Base-by-base conservation (phyloP, 2,113 vertebrate species). In the Phylloscopus trochiloides region DNA sequence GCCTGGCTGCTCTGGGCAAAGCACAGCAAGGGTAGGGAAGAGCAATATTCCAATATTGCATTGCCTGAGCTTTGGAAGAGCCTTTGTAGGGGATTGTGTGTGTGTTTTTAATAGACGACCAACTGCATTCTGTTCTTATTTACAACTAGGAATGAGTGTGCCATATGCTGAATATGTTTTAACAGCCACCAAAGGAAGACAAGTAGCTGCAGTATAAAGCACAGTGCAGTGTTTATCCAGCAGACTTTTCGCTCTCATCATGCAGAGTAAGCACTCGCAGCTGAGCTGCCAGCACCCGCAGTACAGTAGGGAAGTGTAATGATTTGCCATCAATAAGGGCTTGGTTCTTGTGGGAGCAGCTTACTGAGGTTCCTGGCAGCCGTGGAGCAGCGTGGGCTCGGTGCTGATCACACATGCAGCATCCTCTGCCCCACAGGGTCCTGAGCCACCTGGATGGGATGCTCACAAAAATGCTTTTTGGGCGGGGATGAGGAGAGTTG, bases 61-160 rank as follows among this genome's bases (percentile, higher is more conserved):
- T 50, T 82, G 22, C 66, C 58, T 95, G 81, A 93, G 75, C 19
- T 87, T 83, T 90, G 71, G 47, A 74, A 84, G 29, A 67, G 70
- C 28, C 36, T 79, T 82, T 77, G 50, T 21, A 59, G 29, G 17
- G 19, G 32, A 65, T 66, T 83, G 42, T 66, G 50, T 65, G 28
- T 57, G 38, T 92, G 38, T 92, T 93, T 95, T 85, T 74, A 88
- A 62, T 91, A 78, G 83, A 57, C 29, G 14, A 19, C 36, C 7
- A 8, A 91, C 63, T 75, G 54, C 48, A 32, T 95, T 93, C 76
- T 71, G 55, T 71, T 96, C 86, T 92, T 96, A 96, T 92, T 97
- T 95, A 93, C 72, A 92, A n/a, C 68, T 90, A 54, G 43, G 58
- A 93, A 36, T 32, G 58, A 90, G 59, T 3, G 26, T 80, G 75